Evolutionary conservation across 2,797 vertebrate genomes (phyloP), one percentile per base, ranked within the genome.

Genomic region (Semotilus atromaculatus): DNA sequence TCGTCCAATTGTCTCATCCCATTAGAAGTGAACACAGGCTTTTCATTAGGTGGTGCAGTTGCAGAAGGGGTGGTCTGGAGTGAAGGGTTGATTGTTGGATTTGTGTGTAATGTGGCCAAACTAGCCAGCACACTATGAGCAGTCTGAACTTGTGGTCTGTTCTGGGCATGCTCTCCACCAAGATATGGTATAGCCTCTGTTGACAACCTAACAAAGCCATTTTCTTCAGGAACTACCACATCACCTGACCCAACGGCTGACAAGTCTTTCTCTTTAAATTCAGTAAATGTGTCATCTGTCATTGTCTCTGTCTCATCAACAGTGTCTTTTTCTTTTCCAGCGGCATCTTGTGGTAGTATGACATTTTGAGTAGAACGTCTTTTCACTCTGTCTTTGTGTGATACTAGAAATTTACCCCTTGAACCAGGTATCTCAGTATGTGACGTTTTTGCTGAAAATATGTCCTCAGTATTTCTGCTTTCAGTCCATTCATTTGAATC

Each of bases 181-280:
- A 60, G 13, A 5, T 90, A 92, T 66, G 91, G 66, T 26, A 81
- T 51, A 85, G 87, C 78, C 62, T 18, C 70, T 6, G 86, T 84
- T 7, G 85, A 86, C 48, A 90, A 88, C 78, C 90, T 88, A 58
- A 36, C 82, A 38, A 81, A 79, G 13, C 74, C 74, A 48, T 7
- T 77, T 81, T 48, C 86, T 48, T 87, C 84, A 21, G 90, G 83
- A 77, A 60, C 11, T 58, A 70, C 71, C 74, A 64, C 60, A 45
- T 79, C 81, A 21, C 91, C 92, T 64, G 94, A 94, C 92, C 73
- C 93, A 7, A 89, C 45, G 8, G 79, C 88, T 88, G 88, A 92
- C 62, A 84, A 87, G 76, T 92, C 90, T 60, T 75, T 85, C 36
- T 88, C 85, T 36, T 74, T 87, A 18, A 77, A 83, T 18, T 86